phyloP scores from a whole-genome alignment of 2,797 vertebrate species.

The Galaxias olidus region DNA sequence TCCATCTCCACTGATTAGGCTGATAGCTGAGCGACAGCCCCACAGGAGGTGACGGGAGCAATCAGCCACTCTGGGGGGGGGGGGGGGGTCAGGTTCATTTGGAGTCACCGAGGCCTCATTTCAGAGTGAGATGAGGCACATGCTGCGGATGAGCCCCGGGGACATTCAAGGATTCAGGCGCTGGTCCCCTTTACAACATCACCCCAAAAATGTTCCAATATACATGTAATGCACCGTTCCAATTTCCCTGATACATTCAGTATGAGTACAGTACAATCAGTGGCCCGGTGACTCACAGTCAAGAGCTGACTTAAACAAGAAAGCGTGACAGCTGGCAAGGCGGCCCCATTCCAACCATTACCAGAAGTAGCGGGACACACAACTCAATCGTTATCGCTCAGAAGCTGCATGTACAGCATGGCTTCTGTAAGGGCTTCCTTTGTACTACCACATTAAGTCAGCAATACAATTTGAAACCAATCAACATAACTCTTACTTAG shows the following conservation, averaged over 20 bases:
- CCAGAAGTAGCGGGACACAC: background rate
- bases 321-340: conserved; percentile 5
- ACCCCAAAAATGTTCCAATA: conserved; percentile 50
- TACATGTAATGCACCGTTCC: conserved; percentile 65
- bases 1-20: background rate
- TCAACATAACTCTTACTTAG: no score
- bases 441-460: conserved; percentile 17
- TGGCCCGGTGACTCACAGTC: conserved; percentile 42
- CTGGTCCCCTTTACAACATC: conserved; percentile 63
- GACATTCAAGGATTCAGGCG: conserved; percentile 25
- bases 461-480: conserved; percentile 9
- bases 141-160: conserved; percentile 45
- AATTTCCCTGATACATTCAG: conserved; percentile 56
- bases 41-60: background rate
- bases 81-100: no score
- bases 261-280: conserved; percentile 46
- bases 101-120: background rate
- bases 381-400: conserved; percentile 18
- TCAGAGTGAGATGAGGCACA: conserved; percentile 32
- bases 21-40: background rate
- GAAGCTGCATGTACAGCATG: background rate
- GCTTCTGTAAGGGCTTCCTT: conserved; percentile 17
- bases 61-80: background rate
- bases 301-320: conserved; percentile 22
- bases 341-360: background rate